Conservation (phyloP, 2,797 vertebrate genomes). For the Capromys pilorides region DNA sequence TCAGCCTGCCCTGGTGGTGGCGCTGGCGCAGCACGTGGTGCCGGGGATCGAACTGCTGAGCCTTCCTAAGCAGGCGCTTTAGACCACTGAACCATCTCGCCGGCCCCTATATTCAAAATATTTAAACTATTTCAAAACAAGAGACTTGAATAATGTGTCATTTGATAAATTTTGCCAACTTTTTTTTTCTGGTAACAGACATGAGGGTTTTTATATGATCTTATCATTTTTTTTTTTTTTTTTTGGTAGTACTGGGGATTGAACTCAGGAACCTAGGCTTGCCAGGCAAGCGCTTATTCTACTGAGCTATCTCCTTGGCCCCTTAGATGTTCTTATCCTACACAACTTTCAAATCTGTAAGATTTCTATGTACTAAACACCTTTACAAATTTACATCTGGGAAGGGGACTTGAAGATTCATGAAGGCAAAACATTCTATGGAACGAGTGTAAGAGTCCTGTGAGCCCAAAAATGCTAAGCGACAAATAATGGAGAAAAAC, state of each 20-base stretch:
- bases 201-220: not conserved
- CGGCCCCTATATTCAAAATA: conserved; percentile 47
- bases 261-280: too few species aligned
- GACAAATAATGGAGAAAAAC: not conserved
- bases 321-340: not conserved
- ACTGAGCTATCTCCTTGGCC: too few species aligned
- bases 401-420: conserved; percentile 12
- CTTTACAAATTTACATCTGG: not conserved
- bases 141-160: not conserved
- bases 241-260: too few species aligned
- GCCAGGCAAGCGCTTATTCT: too few species aligned
- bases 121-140: not conserved
- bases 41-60: too few species aligned
- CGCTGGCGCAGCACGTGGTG: too few species aligned
- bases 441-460: not conserved
- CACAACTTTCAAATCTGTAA: not conserved
- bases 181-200: conserved; percentile 42
- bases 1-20: too few species aligned
- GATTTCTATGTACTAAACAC: not conserved
- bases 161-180: not conserved
- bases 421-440: conserved; percentile 25
- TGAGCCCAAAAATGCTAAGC: not conserved
- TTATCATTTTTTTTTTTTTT: too few species aligned
- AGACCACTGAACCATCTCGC: too few species aligned
- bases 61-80: too few species aligned